A percentile compares a stretch with the other conserved stretches of the same genome.
Conservation (phyloP, 1,140 invertebrate genomes). For the Brachionus angularis region DNA sequence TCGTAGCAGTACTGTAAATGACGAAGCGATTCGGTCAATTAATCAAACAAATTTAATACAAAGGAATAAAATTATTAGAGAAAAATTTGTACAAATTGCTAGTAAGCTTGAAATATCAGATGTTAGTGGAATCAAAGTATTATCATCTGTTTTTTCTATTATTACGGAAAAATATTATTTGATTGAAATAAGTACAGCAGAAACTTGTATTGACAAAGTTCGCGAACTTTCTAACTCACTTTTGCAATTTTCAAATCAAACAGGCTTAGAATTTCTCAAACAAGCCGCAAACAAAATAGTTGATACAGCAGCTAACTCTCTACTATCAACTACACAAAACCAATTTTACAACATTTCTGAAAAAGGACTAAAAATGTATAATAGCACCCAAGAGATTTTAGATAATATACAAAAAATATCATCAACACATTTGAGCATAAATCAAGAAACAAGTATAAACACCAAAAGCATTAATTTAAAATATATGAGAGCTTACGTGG, state of each 20-base stretch:
- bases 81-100: too few species aligned
- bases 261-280: background rate
- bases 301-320: background rate
- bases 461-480: background rate
- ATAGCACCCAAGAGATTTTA: background rate
- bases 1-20: too few species aligned
- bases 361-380: background rate
- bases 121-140: too few species aligned
- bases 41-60: too few species aligned
- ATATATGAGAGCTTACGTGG: background rate
- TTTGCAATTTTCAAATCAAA: background rate
- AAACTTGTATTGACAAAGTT: too few species aligned
- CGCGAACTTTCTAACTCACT: background rate
- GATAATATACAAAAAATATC: background rate
- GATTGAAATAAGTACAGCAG: too few species aligned
- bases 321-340: too few species aligned
- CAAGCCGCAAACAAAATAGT: slow-evolving; percentile 1
- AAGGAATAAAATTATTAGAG: too few species aligned
- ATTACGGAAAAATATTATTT: too few species aligned
- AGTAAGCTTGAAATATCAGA: too few species aligned
- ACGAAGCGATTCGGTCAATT: too few species aligned
- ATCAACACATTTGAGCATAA: background rate
- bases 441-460: background rate
- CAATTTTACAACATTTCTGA: background rate
- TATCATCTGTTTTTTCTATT: too few species aligned